Conservation (phyloP, 1,140 invertebrate species). For the Geopemphigus sp. region DNA sequence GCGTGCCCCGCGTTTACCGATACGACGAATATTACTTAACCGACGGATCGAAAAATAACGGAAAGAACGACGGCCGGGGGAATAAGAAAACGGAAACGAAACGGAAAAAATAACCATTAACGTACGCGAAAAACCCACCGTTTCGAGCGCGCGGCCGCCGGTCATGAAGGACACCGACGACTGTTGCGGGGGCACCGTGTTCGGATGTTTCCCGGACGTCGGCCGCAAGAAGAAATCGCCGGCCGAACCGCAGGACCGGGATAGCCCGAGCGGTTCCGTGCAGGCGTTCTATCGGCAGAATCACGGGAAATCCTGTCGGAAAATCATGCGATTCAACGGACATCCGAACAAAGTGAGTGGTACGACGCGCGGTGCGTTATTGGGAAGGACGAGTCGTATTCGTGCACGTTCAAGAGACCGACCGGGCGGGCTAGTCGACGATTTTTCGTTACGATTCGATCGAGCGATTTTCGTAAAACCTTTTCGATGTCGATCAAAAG, state of each 20-base stretch:
- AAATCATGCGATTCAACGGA: conserved; percentile 69
- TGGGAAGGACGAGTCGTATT: too few species aligned
- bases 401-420: too few species aligned
- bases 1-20: too few species aligned
- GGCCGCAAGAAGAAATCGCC: not conserved
- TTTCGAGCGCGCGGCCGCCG: not conserved
- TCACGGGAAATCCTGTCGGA: conserved; percentile 69
- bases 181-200: conserved; percentile 28
- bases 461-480: too few species aligned
- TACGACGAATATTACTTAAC: too few species aligned
- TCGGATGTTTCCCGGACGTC: conserved; percentile 34
- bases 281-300: conserved; percentile 74
- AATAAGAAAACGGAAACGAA: too few species aligned
- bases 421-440: too few species aligned
- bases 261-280: conserved; percentile 60
- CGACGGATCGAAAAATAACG: too few species aligned
- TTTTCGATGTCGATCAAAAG: too few species aligned
- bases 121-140: too few species aligned
- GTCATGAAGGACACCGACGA: conserved; percentile 22
- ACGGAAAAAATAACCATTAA: too few species aligned
- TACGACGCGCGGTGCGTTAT: not conserved
- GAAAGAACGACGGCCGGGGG: not conserved
- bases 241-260: conserved; percentile 54
- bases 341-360: conserved; percentile 66
- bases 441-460: too few species aligned